Evolutionary conservation across 2,113 vertebrate species (phyloP), one percentile per base, ranked within the genome.

Genomic region (Ptilorrhoa leucosticta): DNA sequence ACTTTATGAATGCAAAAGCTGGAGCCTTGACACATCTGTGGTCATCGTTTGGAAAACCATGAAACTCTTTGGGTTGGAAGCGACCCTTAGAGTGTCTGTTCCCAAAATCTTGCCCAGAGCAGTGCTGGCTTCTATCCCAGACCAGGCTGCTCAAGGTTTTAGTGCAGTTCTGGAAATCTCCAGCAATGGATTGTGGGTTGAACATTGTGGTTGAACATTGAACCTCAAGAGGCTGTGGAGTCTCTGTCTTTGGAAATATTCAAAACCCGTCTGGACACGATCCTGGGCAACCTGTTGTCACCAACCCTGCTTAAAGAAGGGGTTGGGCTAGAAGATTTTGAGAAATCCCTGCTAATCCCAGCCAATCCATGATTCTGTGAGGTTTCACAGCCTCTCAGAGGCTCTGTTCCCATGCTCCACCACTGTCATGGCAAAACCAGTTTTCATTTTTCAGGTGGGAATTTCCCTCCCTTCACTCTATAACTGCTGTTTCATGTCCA

Each of bases 101-200:
- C 61, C 56, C 60, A 89, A 82, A 65, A 20, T 23, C 27, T 47
- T 85, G 30, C 50, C 56, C 35, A 51, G 65, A 89, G 42, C 20
- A 57, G 23, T n/a, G 18, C 35, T 54, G 78, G 13, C 11, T 84
- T 73, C 75, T 28, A 5, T 56, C 37, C 33, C 33, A 69, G 44
- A 17, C 14, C 15, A 24, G 28, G 23, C 51, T 79, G 35, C 50
- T 83, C 58, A 45, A 45, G 64, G 3, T n/a, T 80, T 88, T 64
- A 56, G 7, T 27, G 35, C 18, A n/a, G 19, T 40, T 57, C 40
- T 83, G 76, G 61, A 45, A 70, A 56, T 40, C 40, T 56, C 24
- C 60, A 54, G 4, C 0, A 0, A 13, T 51, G 69, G 37, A 33
- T 17, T 35, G 3, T 24, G 33, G 72, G 54, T 58, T 51, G 53